Conservation (phyloP, 2,888 invertebrate species). For the Amorpha juglandis region DNA sequence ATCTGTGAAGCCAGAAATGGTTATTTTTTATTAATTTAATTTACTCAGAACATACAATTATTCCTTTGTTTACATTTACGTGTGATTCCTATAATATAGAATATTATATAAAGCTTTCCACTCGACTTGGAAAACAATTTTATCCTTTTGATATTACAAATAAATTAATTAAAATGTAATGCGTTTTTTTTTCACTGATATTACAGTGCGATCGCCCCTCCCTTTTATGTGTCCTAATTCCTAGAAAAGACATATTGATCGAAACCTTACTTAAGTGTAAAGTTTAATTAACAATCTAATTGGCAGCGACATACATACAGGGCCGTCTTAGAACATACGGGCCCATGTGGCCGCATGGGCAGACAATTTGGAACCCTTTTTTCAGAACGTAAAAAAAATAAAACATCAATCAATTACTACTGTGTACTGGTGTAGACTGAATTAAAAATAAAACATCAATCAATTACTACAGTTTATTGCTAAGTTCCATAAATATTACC, state of each 20-base stretch:
- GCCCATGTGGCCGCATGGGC: too few species aligned
- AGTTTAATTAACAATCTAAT: too few species aligned
- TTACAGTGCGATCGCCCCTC: not conserved
- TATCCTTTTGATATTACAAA: slow-evolving; percentile 43
- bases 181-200: not conserved
- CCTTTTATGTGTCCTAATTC: too few species aligned
- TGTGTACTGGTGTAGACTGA: too few species aligned
- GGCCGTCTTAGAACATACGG: too few species aligned
- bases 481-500: slow-evolving; percentile 37
- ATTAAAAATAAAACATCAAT: slow-evolving; percentile 31
- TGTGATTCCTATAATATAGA: slow-evolving; percentile 23
- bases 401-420: too few species aligned
- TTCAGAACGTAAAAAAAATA: too few species aligned
- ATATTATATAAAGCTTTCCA: slow-evolving; percentile 21
- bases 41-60: slow-evolving; percentile 26
- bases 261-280: too few species aligned
- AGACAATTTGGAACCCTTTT: too few species aligned
- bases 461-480: slow-evolving; percentile 46
- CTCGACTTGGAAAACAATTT: slow-evolving; percentile 24
- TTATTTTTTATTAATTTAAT: slow-evolving; percentile 36
- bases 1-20: slow-evolving; percentile 12
- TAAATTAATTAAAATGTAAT: slow-evolving; percentile 35
- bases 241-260: too few species aligned
- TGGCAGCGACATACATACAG: too few species aligned
- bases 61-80: slow-evolving; percentile 22